Conservation (phyloP, 2,888 invertebrate species). For the Zygothrica quintamaculata region DNA sequence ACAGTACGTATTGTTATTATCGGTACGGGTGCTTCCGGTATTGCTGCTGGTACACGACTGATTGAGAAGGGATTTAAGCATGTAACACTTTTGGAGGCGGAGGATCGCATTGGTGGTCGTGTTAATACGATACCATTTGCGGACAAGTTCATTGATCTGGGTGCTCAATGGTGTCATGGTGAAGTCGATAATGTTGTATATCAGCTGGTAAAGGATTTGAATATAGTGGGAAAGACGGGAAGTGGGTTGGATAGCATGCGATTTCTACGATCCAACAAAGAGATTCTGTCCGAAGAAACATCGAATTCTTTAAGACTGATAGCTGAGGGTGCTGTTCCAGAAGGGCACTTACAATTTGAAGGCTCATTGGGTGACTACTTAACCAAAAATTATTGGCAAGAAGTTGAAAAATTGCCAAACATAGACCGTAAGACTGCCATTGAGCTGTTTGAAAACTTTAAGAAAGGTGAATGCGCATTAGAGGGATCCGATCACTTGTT, state of each 20-base stretch:
- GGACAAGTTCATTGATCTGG: conserved; percentile 88
- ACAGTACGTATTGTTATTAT: conserved; percentile 81
- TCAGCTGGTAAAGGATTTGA: conserved; percentile 84
- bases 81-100: conserved; percentile 87
- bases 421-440: conserved; percentile 83
- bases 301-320: conserved; percentile 37
- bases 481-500: conserved; percentile 88
- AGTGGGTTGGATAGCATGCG: conserved; percentile 52
- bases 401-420: conserved; percentile 50
- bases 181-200: conserved; percentile 88
- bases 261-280: conserved; percentile 82
- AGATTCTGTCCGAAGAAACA: conserved; percentile 79
- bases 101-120: conserved; percentile 88
- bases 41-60: conserved; percentile 84
- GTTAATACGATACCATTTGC: conserved; percentile 86
- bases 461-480: conserved; percentile 82
- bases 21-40: conserved; percentile 83
- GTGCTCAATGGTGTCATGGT: conserved; percentile 90
- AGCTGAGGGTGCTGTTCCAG: conserved; percentile 13
- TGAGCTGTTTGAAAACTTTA: conserved; percentile 87
- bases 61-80: conserved; percentile 83
- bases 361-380: conserved; percentile 81
- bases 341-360: conserved; percentile 39
- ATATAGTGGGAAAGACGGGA: conserved; percentile 71
- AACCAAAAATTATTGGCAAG: conserved; percentile 69